A percentile compares a stretch with the other conserved stretches of the same genome.
phyloP scores from a whole-genome alignment of 2,888 invertebrate species.

The Drosophila mulleri region DNA sequence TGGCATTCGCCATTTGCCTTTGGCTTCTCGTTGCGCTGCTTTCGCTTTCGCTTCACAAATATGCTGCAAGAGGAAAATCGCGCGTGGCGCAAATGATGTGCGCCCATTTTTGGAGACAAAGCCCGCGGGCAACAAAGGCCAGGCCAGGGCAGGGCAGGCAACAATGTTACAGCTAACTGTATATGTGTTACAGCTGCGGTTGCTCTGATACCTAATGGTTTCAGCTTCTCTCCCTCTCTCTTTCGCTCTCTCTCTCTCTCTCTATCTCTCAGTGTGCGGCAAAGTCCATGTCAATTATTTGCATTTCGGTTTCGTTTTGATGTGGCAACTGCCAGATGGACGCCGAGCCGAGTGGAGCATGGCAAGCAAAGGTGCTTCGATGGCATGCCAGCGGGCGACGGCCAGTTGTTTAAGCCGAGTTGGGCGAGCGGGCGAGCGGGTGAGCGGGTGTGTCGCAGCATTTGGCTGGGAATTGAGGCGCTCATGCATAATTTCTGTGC shows the following conservation, averaged over 20 bases:
- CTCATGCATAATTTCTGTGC: constrained; percentile 68
- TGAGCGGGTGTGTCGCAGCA: constrained; percentile 25
- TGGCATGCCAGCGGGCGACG: constrained; percentile 25
- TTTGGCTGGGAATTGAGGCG: constrained; percentile 56
- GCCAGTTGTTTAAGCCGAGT: neutral
- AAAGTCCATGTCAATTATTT: constrained; percentile 72
- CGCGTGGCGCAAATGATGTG: constrained; percentile 68
- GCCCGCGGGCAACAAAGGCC: constrained; percentile 54
- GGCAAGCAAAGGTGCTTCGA: constrained; percentile 44
- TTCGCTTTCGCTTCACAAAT: constrained; percentile 13
- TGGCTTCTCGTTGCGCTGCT: too few relatives aligned
- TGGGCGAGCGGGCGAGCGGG: neutral
- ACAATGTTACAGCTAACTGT: constrained; percentile 14
- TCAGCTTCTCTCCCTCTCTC: neutral
- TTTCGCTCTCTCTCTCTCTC: neutral
- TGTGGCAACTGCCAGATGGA: constrained; percentile 35
- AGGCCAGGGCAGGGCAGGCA: neutral
- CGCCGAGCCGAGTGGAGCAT: neutral
- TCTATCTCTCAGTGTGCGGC: neutral
- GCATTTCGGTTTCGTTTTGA: constrained; percentile 58
- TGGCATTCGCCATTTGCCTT: constrained; percentile 50
- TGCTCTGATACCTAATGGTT: constrained; percentile 46
- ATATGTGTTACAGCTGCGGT: constrained; percentile 51
- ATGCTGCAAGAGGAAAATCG: constrained; percentile 16
- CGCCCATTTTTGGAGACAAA: constrained; percentile 73